Percentiles rank a stretch among this genome's conserved stretches.
Conservation (phyloP, 2,888 invertebrate genomes). For the Eledona agricola region DNA sequence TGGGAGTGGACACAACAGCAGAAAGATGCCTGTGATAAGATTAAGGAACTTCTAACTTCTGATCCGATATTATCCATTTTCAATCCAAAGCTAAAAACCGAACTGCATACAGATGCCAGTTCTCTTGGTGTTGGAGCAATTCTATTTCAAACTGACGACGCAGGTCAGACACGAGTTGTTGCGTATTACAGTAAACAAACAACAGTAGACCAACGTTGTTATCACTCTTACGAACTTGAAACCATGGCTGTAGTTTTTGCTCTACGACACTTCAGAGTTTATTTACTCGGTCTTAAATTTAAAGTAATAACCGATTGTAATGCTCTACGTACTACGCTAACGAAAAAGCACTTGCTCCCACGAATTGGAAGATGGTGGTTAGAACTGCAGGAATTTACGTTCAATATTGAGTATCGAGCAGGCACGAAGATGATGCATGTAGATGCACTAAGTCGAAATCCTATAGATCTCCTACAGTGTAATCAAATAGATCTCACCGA, state of each 20-base stretch:
- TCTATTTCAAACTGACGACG: conserved; percentile 44
- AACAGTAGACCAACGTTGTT: conserved; percentile 45
- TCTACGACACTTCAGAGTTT: conserved; percentile 45
- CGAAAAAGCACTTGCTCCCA: conserved; percentile 48
- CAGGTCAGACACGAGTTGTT: conserved; percentile 33
- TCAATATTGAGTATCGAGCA: too few species aligned
- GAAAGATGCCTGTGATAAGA: conserved; percentile 30
- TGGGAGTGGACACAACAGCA: conserved; percentile 36
- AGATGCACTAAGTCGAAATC: too few species aligned
- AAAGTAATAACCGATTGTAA: conserved; percentile 52
- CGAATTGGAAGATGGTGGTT: conserved; percentile 52
- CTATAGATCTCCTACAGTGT: too few species aligned
- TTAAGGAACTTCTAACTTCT: conserved; percentile 18
- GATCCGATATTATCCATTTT: conserved; percentile 47
- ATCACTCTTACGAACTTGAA: conserved; percentile 50
- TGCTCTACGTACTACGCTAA: conserved; percentile 46
- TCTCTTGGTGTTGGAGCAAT: conserved; percentile 45
- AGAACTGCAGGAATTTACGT: conserved; percentile 36
- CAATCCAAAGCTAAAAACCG: conserved; percentile 38
- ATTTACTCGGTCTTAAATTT: conserved; percentile 45
- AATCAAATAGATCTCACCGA: too few species aligned
- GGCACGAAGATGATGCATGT: too few species aligned
- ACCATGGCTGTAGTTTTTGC: conserved; percentile 51
- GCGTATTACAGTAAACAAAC: conserved; percentile 45
- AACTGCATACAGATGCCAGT: conserved; percentile 50